Evolutionary conservation across 2,797 vertebrate genomes (phyloP).

Genomic region (Micromesistius poutassou): DNA sequence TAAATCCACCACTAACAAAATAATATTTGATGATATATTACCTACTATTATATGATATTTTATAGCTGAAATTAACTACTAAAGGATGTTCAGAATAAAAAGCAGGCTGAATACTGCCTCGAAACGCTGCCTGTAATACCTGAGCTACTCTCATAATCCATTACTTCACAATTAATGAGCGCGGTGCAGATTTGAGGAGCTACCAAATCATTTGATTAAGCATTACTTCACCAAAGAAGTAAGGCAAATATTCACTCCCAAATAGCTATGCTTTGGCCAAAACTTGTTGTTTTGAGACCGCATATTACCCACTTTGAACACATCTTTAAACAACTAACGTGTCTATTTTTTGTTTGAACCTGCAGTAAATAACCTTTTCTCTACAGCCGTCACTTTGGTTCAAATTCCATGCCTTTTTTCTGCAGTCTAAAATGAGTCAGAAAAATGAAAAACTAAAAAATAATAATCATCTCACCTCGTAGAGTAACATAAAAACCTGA

Average conservation of each 20-base stretch:
- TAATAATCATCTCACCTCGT: too few species aligned
- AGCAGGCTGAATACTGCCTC: neutral
- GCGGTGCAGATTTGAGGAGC: constrained; percentile 19
- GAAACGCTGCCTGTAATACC: too few species aligned
- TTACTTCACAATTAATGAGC: constrained; percentile 26
- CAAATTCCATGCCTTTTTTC: neutral
- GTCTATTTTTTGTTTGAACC: neutral
- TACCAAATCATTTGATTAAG: constrained; percentile 28
- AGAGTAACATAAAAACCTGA: neutral
- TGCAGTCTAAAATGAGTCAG: neutral
- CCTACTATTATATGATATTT: neutral
- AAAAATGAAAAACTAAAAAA: neutral
- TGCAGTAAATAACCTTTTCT: neutral
- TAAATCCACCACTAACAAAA: neutral
- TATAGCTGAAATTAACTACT: neutral
- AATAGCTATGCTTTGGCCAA: constrained; percentile 25
- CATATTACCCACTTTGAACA: neutral
- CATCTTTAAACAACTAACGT: neutral
- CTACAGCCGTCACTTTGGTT: neutral
- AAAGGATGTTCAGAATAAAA: neutral
- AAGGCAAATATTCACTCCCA: constrained; percentile 32
- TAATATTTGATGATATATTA: neutral
- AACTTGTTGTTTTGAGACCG: constrained; percentile 33
- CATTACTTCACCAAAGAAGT: constrained; percentile 41
- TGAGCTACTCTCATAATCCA: constrained; percentile 4